Evolutionary conservation across 2,888 invertebrate genomes (phyloP).

Genomic region (Belgica antarctica): DNA sequence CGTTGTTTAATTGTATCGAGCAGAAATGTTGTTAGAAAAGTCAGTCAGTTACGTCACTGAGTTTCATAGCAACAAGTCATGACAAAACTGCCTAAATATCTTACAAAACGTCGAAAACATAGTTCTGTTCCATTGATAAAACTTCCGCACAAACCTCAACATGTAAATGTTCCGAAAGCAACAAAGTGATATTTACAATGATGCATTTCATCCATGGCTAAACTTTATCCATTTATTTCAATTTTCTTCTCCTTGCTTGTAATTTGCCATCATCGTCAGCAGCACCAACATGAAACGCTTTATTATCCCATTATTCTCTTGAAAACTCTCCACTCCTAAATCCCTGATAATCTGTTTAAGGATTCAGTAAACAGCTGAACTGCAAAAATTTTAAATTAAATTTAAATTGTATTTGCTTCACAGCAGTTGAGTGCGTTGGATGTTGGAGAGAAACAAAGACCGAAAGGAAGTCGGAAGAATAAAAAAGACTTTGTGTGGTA

Average conservation of each 20-base stretch:
- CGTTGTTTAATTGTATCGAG: neutral
- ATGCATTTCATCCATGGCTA: neutral
- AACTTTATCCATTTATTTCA: conserved; percentile 42
- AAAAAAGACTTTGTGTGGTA: neutral
- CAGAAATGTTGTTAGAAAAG: too few species aligned
- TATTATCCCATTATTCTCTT: conserved; percentile 36
- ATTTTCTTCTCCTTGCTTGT: conserved; percentile 24
- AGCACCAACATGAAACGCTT: conserved; percentile 33
- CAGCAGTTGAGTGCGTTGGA: neutral
- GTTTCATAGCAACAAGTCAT: neutral
- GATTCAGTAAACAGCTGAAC: conserved; percentile 39
- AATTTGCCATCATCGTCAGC: conserved; percentile 42
- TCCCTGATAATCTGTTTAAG: conserved; percentile 42
- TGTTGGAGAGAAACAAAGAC: too few species aligned
- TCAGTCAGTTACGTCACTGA: too few species aligned
- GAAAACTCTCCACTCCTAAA: conserved; percentile 16
- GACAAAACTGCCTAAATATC: too few species aligned
- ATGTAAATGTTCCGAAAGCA: too few species aligned
- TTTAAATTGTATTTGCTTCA: conserved; percentile 40
- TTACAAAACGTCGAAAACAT: too few species aligned
- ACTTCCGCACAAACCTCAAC: too few species aligned
- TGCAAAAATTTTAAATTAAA: conserved; percentile 40
- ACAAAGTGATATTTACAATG: too few species aligned
- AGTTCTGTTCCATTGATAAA: too few species aligned
- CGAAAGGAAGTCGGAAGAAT: conserved; percentile 15